Conservation (phyloP, 1,140 invertebrate species). For the Coptotermes formosanus region DNA sequence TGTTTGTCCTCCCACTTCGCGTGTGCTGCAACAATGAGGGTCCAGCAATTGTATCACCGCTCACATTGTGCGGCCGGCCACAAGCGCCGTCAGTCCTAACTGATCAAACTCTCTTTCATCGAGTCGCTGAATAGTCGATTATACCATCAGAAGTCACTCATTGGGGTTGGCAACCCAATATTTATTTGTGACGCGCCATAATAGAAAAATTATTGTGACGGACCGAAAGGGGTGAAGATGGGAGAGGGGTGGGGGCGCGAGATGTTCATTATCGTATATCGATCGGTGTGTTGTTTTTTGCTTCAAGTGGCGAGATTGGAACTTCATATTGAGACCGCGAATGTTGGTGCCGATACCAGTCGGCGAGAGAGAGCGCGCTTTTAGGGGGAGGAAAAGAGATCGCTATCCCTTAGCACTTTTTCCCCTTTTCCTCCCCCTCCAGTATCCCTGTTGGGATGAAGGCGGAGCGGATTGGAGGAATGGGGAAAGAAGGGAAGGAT, state of each 20-base stretch:
- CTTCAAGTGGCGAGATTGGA: conserved; percentile 29
- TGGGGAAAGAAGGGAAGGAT: conserved; percentile 29
- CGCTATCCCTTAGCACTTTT: conserved; percentile 34
- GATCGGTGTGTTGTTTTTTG: conserved; percentile 33
- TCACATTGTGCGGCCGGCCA: neutral
- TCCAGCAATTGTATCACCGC: neutral
- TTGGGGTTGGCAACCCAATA: conserved; percentile 29
- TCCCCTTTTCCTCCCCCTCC: conserved; percentile 32
- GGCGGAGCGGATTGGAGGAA: conserved; percentile 35
- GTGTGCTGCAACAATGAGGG: neutral
- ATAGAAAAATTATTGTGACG: conserved; percentile 34
- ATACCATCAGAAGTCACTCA: conserved; percentile 27
- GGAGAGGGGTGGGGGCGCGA: neutral
- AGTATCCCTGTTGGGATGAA: conserved; percentile 27
- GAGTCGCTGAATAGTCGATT: conserved; percentile 2
- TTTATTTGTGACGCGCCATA: conserved; percentile 34
- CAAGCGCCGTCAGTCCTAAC: neutral
- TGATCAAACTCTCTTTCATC: conserved; percentile 5
- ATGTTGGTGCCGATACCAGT: conserved; percentile 28
- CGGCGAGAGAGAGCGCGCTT: conserved; percentile 6
- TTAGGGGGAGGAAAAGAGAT: conserved; percentile 26
- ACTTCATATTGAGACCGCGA: conserved; percentile 31
- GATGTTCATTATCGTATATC: conserved; percentile 36
- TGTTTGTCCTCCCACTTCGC: neutral
- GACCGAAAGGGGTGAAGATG: conserved; percentile 18